Evolutionary conservation across 2,888 invertebrate species (phyloP).

Genomic region (Heliconius cydno): DNA sequence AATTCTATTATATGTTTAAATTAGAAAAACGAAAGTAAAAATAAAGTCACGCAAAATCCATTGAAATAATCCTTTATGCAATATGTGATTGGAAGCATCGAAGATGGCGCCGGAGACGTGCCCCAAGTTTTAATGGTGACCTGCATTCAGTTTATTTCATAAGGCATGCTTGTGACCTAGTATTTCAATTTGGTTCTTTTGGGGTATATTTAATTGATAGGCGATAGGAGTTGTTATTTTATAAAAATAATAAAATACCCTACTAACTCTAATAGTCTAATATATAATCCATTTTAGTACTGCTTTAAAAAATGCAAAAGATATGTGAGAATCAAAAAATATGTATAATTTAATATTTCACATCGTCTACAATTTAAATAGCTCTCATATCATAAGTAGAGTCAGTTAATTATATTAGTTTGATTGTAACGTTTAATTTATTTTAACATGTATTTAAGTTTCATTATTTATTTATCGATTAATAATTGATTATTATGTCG

Average conservation of each 20-base stretch:
- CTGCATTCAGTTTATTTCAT: constrained; percentile 61
- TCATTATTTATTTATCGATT: too few relatives aligned
- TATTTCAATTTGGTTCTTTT: not conserved
- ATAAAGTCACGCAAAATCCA: constrained; percentile 60
- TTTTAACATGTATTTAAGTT: too few relatives aligned
- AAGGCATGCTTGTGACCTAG: constrained; percentile 34
- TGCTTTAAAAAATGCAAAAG: not conserved
- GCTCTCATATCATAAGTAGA: too few relatives aligned
- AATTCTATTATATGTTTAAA: not conserved
- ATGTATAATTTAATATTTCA: not conserved
- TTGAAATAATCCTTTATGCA: constrained; percentile 59
- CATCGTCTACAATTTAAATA: too few relatives aligned
- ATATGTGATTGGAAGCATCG: constrained; percentile 60
- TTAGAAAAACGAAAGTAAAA: constrained; percentile 42
- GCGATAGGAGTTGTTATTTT: not conserved
- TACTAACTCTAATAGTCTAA: too few relatives aligned
- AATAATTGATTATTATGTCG: too few relatives aligned
- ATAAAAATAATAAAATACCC: too few relatives aligned
- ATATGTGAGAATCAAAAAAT: not conserved
- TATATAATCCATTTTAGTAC: not conserved
- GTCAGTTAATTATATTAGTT: too few relatives aligned
- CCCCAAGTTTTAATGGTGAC: constrained; percentile 66
- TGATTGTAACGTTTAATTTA: too few relatives aligned
- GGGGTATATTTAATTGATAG: not conserved
- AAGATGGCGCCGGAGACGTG: constrained; percentile 56